Conservation (phyloP, 2,797 vertebrate species). For the Danio aesculapii region DNA sequence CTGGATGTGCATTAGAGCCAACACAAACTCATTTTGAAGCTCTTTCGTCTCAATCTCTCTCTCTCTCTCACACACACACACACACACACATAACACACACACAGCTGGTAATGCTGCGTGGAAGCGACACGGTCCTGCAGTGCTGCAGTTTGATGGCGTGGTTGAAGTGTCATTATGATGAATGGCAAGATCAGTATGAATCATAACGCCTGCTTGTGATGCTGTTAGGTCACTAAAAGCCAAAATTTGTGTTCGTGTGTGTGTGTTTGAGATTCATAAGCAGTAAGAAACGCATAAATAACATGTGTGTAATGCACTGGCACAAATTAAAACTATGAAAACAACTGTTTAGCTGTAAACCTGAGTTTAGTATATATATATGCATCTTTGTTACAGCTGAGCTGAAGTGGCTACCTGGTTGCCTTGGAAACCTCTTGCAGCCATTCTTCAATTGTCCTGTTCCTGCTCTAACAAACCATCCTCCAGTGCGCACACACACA, state of each 20-base stretch:
- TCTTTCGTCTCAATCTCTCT: not conserved
- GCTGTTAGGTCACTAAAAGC: constrained; percentile 25
- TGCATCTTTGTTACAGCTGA: not conserved
- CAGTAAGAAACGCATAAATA: constrained; percentile 16
- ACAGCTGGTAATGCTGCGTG: constrained; percentile 32
- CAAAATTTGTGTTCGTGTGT: not conserved
- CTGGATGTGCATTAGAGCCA: not conserved
- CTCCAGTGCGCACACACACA: constrained; percentile 31
- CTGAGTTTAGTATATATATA: constrained; percentile 7
- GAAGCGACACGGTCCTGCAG: constrained; percentile 40
- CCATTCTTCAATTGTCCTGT: constrained; percentile 58
- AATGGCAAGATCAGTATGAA: constrained; percentile 53
- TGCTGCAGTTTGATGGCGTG: constrained; percentile 54
- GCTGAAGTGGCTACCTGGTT: constrained; percentile 44
- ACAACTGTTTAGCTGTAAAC: not conserved
- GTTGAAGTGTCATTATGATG: constrained; percentile 54
- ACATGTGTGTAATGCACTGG: constrained; percentile 4
- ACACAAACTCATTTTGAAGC: not conserved
- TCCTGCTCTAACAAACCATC: constrained; percentile 52
- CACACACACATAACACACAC: not conserved
- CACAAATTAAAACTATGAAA: constrained; percentile 1
- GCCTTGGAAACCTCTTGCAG: constrained; percentile 47
- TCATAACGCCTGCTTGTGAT: constrained; percentile 33
- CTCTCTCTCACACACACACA: too few species aligned
- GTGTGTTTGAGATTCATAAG: constrained; percentile 9